Conservation (phyloP, 2,113 vertebrate genomes). For the Polypterus bichir region DNA sequence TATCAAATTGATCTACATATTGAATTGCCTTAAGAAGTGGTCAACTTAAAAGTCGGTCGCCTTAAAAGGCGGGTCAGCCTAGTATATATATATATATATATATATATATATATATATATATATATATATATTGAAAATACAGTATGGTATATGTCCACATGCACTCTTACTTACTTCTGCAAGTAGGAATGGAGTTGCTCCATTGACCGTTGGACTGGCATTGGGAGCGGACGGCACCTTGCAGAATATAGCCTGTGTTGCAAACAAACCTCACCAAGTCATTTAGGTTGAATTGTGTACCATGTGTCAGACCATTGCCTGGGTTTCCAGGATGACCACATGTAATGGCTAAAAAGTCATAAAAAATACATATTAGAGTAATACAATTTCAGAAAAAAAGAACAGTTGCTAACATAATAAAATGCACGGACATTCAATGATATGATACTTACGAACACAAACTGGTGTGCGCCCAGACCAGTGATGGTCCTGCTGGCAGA, state of each 20-base stretch:
- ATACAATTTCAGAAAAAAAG: background rate
- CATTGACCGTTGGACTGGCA: constrained; percentile 88
- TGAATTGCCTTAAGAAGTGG: no score
- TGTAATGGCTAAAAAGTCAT: constrained; percentile 70
- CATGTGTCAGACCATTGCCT: constrained; percentile 75
- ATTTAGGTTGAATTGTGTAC: constrained; percentile 86
- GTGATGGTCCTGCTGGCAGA: constrained; percentile 93
- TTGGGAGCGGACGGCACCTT: constrained; percentile 64
- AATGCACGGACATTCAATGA: background rate
- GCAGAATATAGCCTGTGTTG: constrained; percentile 72
- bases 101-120: background rate
- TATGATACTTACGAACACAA: constrained; percentile 84
- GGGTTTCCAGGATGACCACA: constrained; percentile 94
- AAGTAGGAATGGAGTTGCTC: constrained; percentile 75
- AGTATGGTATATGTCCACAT: constrained; percentile 7
- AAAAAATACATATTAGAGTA: constrained; percentile 1
- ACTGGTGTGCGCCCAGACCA: constrained; percentile 90
- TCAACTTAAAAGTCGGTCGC: no score
- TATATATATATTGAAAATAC: background rate
- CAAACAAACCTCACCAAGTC: constrained; percentile 80
- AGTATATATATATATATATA: no score
- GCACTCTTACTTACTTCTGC: constrained; percentile 67
- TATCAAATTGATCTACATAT: no score
- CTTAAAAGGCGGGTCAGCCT: no score
- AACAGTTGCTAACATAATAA: background rate